A percentile compares a stretch with the other conserved stretches of the same genome.
These are phyloP conservation scores for Palythoa grandiflora DNA, from an alignment of 92 coral and sea anemone genomes.

Conservation along the genomic window DNA sequence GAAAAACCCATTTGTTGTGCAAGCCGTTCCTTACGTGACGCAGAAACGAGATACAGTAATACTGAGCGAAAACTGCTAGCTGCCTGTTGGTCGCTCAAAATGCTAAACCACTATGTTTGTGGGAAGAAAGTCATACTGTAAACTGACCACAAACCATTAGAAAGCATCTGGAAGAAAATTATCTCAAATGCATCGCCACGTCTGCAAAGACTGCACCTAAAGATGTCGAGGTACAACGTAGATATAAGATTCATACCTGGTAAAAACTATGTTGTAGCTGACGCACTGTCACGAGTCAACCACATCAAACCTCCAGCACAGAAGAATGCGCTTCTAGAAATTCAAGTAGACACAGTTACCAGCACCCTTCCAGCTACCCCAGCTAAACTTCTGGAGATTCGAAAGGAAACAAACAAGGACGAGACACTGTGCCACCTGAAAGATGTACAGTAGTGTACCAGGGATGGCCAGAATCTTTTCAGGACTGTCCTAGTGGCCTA, in stretches of 20 bases:
- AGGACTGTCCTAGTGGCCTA: constrained; percentile 57
- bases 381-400: constrained; percentile 54
- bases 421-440: constrained; percentile 47
- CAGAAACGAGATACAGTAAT: constrained; percentile 67
- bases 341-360: constrained; percentile 49
- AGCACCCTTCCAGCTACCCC: too few species aligned
- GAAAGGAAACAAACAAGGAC: constrained; percentile 30
- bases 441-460: constrained; percentile 59
- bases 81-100: constrained; percentile 71
- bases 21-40: constrained; percentile 62
- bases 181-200: too few species aligned
- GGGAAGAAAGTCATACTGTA: constrained; percentile 51
- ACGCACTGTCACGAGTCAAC: constrained; percentile 38
- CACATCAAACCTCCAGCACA: too few species aligned
- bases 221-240: neutral
- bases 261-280: neutral
- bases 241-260: neutral
- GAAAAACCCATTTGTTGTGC: constrained; percentile 61
- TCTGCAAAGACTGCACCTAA: too few species aligned
- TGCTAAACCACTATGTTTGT: constrained; percentile 64
- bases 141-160: too few species aligned
- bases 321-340: too few species aligned
- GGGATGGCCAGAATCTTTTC: constrained; percentile 66
- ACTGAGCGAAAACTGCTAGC: constrained; percentile 70
- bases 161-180: constrained; percentile 10